phyloP scores from a whole-genome alignment of 1,140 invertebrate species.

The Araneus ventricosus region DNA sequence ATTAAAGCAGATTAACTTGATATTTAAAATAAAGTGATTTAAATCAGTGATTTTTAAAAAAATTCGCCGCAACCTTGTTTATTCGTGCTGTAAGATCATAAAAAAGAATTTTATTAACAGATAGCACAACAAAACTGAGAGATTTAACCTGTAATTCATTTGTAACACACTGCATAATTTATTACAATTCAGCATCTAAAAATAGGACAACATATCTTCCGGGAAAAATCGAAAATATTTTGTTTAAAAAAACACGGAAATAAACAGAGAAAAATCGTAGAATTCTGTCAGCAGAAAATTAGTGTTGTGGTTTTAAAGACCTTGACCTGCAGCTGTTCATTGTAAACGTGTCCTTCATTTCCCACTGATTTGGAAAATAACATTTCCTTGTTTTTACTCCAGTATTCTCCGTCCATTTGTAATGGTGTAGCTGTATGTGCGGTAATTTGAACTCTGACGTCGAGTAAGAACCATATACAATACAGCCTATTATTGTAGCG shows the following conservation, averaged over 20 bases:
- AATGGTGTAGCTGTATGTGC: background rate
- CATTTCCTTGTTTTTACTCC: background rate
- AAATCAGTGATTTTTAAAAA: too few species aligned
- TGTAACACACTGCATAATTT: too few species aligned
- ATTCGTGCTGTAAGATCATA: too few species aligned
- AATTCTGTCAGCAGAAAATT: background rate
- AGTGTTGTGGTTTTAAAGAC: background rate
- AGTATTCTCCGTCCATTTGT: background rate
- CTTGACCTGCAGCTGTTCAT: background rate
- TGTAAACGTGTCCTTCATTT: conserved; percentile 16
- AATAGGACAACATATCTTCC: background rate
- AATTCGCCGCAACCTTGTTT: too few species aligned
- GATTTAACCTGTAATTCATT: too few species aligned
- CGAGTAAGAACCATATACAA: background rate
- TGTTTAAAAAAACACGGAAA: background rate
- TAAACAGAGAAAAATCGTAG: background rate
- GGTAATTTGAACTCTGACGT: background rate
- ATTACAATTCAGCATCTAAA: background rate
- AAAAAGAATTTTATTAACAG: too few species aligned
- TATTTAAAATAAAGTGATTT: too few species aligned
- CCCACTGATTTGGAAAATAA: background rate
- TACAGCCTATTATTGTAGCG: too few species aligned
- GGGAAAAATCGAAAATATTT: background rate
- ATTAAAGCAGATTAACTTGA: too few species aligned
- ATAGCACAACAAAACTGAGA: too few species aligned